Evolutionary conservation across 1,140 invertebrate genomes (phyloP), one percentile per base, ranked within the genome.

Genomic region (Papilio glaucus): DNA sequence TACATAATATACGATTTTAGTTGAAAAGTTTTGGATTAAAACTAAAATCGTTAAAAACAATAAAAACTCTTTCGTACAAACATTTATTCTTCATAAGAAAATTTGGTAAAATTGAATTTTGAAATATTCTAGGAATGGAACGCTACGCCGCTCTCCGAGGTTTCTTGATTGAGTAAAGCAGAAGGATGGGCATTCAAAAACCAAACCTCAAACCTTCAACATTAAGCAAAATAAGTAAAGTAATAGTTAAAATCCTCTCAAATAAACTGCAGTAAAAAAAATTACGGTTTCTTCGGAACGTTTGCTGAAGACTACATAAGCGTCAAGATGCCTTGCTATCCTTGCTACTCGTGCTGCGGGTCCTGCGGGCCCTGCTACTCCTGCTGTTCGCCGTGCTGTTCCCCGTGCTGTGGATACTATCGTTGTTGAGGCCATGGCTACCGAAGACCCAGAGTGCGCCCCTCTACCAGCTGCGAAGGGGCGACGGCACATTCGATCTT

Each of bases 291-390:
- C 57, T 53, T 62, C 67, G 76, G 74, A 67, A 65, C 42, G 61
- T 69, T 78, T 60, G 61, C 73, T 42, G 63, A 45, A 39, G 67
- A 45, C 21, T 42, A 49, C 21, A 61, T 33, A 72, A 29, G 38
- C 21, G 7, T 60, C 33, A 84, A 83, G 79, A 88, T 87, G 84
- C 83, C 83, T 82, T 85, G 83, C 80, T 79, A 79, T 65, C 81
- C 84, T 24, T 82, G 83, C 71, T 61, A 76, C 13, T 78, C 82
- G 0, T 81, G 77, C 61, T 83, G 79, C 61, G 67, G 73, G 7
- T 81, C 84, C 72, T 88, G 79, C 9, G n/a, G n/a, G n/a, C n/a
- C n/a, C n/a, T 82, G 79, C 53, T 79, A 63, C 37, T 53, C 78
- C 3, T 82, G 78, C 67, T 84, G 77, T 29, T 72, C 78, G 1